Base-by-base conservation (phyloP, 1,140 invertebrate genomes). In the Augochlora pura region DNA sequence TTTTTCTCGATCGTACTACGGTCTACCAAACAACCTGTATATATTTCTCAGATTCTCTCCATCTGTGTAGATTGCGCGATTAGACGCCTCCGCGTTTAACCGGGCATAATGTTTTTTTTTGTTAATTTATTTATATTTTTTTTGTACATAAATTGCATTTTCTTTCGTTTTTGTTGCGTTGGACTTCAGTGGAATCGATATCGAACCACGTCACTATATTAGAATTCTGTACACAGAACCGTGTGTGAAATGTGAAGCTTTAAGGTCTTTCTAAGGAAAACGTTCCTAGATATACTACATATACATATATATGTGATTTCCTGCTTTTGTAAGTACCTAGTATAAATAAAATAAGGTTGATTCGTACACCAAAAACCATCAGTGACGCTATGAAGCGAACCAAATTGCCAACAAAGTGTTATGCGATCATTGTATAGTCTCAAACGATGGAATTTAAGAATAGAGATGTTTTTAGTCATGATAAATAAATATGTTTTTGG, bases 101-200 rank as follows among this genome's bases (percentile, higher is more conserved):
- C 82, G 66, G 64, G 81, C 77, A 80, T 86, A 76, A 81, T 81
- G 66, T 82, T 84, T 32, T 27, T 60, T 63, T 39, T 88, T 87
- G 79, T 88, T 89, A 86, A 90, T 86, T 89, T 90, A 89, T 90
- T 88, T 87, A 83, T 88, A 85, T 80, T 80, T 85, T 85, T 78
- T 87, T 88, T 90, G 89, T 90, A 90, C 73, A 91, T 90, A 91
- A 87, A 89, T 88, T 89, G 86, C 85, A 88, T 86, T 88, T 88
- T 23, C 54, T 57, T 57, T 57, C 54, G 54, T 57, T 88, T 80
- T 80, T 82, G 79, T 84, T 86, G 72, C 71, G 64, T 77, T 83
- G 54, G 66, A 85, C 80, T 84, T 72, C 60, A 83, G 69, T 82
- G 64, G 79, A 85, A 84, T 76, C 42, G 76, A 84, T 80, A 82